Evolutionary conservation across 2,888 invertebrate genomes (phyloP).

Genomic region (Litoditis marina): DNA sequence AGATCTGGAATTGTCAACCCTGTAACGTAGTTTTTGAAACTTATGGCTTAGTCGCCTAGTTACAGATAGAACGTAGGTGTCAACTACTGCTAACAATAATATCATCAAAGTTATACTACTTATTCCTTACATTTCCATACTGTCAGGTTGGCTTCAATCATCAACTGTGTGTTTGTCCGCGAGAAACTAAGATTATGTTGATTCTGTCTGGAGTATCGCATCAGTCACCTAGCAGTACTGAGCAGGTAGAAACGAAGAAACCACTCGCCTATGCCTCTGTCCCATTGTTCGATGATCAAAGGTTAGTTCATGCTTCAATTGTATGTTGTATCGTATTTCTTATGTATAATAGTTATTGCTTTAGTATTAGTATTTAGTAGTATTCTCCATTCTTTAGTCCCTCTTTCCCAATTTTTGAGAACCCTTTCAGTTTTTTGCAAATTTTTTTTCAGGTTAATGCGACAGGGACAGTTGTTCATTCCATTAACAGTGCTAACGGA

Average conservation of each 20-base stretch:
- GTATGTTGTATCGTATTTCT: too few relatives aligned
- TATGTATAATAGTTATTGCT: too few relatives aligned
- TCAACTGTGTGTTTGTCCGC: constrained; percentile 28
- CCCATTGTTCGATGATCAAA: constrained; percentile 52
- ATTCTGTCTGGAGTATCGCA: constrained; percentile 21
- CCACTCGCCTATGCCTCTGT: constrained; percentile 46
- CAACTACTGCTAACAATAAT: too few relatives aligned
- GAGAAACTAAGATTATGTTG: constrained; percentile 37
- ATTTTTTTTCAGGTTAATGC: constrained; percentile 18
- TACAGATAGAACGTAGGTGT: too few relatives aligned
- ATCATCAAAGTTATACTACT: not conserved
- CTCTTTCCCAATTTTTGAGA: too few relatives aligned
- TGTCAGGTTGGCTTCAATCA: constrained; percentile 34
- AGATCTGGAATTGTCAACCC: too few relatives aligned
- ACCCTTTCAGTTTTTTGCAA: not conserved
- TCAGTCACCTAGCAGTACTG: not conserved
- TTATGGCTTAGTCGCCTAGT: too few relatives aligned
- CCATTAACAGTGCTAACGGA: constrained; percentile 34
- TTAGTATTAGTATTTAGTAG: too few relatives aligned
- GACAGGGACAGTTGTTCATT: constrained; percentile 39
- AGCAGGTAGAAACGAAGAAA: constrained; percentile 19
- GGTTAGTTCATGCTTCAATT: too few relatives aligned
- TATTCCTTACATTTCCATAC: not conserved
- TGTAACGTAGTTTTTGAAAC: too few relatives aligned
- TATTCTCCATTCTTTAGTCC: too few relatives aligned